Conservation (phyloP, 2,888 invertebrate species). For the Hydrotaea cyrtoneurina region DNA sequence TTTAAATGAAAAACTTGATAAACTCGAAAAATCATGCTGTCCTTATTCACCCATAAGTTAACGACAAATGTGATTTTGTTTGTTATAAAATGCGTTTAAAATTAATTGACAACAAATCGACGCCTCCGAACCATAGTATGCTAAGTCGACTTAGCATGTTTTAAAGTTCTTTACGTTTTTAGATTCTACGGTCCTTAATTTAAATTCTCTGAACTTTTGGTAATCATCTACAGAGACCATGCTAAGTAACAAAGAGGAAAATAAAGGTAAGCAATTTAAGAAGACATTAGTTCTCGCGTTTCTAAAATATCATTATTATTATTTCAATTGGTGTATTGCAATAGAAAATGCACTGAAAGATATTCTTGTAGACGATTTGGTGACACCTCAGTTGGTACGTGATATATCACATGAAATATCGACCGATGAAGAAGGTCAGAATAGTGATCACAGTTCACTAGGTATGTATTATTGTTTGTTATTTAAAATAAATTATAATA, state of each 20-base stretch:
- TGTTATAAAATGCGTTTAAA: too few relatives aligned
- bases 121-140: conserved; percentile 2
- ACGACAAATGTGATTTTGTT: too few relatives aligned
- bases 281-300: background rate
- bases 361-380: conserved; percentile 8
- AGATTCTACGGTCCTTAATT: conserved; percentile 4
- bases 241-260: conserved; percentile 24
- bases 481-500: conserved; percentile 7
- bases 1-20: too few relatives aligned
- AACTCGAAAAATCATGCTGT: too few relatives aligned
- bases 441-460: conserved; percentile 26
- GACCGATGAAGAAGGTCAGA: conserved; percentile 7
- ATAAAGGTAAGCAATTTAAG: background rate
- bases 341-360: conserved; percentile 16
- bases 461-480: conserved; percentile 8
- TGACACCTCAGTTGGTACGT: background rate
- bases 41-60: too few relatives aligned
- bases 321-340: background rate
- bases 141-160: conserved; percentile 50
- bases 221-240: background rate
- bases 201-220: conserved; percentile 28
- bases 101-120: background rate
- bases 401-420: conserved; percentile 4
- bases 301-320: background rate
- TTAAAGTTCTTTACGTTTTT: conserved; percentile 13